phyloP scores from a whole-genome alignment of 2,113 vertebrate species.

The Larimichthys polyactis region DNA sequence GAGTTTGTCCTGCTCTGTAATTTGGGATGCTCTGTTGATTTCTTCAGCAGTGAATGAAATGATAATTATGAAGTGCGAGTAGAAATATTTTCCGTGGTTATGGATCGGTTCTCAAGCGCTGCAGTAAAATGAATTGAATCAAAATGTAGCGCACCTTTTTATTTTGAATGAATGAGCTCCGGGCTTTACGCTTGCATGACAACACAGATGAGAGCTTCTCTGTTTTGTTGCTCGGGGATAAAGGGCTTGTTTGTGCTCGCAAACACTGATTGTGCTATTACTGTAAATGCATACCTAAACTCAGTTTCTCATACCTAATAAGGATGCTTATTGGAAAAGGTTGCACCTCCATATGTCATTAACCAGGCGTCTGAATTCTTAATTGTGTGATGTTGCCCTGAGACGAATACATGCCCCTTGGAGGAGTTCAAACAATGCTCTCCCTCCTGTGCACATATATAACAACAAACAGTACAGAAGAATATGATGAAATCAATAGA shows the following conservation, averaged over 20 bases:
- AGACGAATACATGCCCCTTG: conserved; percentile 23
- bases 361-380: conserved; percentile 26
- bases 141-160: conserved; percentile 46
- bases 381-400: conserved; percentile 17
- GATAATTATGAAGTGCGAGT: conserved; percentile 23
- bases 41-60: conserved; percentile 37
- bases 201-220: conserved; percentile 50
- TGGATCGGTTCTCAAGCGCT: conserved; percentile 18
- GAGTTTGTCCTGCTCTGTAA: conserved; percentile 27
- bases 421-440: conserved; percentile 40
- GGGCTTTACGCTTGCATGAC: conserved; percentile 61
- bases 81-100: conserved; percentile 9
- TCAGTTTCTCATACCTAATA: conserved; percentile 47
- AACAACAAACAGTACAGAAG: conserved; percentile 56
- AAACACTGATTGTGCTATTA: conserved; percentile 60
- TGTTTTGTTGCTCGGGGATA: conserved; percentile 50
- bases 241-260: conserved; percentile 43
- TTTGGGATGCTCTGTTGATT: conserved; percentile 46
- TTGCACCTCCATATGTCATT: conserved; percentile 44
- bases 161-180: conserved; percentile 57
- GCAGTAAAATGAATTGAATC: conserved; percentile 42
- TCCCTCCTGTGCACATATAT: conserved; percentile 10
- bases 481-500: conserved; percentile 66
- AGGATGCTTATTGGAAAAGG: conserved; percentile 35
- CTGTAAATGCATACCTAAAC: conserved; percentile 58